Evolutionary conservation across 2,113 vertebrate species (phyloP).

Genomic region (Conger conger): DNA sequence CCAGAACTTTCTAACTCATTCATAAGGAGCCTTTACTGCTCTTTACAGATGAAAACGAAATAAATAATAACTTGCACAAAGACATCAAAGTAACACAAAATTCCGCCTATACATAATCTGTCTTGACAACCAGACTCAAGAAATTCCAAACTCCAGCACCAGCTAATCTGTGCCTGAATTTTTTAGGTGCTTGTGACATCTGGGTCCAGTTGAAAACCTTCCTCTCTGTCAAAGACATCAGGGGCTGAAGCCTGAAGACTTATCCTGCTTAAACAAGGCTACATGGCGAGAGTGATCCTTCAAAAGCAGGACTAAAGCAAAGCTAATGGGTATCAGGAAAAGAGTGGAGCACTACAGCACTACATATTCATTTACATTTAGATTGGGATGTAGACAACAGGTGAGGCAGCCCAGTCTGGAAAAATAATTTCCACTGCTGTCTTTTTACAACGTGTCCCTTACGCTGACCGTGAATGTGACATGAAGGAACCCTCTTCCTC

Average conservation of each 20-base stretch:
- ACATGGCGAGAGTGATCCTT: neutral
- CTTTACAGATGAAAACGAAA: neutral
- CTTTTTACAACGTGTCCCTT: constrained; percentile 41
- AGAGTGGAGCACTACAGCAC: constrained; percentile 13
- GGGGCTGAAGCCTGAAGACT: neutral
- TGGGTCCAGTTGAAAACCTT: neutral
- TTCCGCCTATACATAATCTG: neutral
- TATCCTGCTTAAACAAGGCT: neutral
- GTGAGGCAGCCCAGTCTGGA: constrained; percentile 37
- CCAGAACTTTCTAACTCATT: neutral
- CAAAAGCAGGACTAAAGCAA: constrained; percentile 22
- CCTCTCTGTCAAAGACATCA: neutral
- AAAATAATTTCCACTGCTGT: constrained; percentile 36
- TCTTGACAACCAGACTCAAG: neutral
- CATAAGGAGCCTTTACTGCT: neutral
- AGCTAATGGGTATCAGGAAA: constrained; percentile 29
- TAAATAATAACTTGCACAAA: neutral
- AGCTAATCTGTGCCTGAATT: neutral
- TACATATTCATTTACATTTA: constrained; percentile 62
- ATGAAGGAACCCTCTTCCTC: constrained; percentile 44
- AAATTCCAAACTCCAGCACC: neutral
- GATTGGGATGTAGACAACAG: constrained; percentile 60
- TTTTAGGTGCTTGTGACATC: neutral
- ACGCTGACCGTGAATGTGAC: constrained; percentile 45
- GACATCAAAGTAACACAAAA: neutral